These are phyloP conservation scores for Clistopyga incitator DNA, from an alignment of 2,888 invertebrate species.

Conservation along the genomic window DNA sequence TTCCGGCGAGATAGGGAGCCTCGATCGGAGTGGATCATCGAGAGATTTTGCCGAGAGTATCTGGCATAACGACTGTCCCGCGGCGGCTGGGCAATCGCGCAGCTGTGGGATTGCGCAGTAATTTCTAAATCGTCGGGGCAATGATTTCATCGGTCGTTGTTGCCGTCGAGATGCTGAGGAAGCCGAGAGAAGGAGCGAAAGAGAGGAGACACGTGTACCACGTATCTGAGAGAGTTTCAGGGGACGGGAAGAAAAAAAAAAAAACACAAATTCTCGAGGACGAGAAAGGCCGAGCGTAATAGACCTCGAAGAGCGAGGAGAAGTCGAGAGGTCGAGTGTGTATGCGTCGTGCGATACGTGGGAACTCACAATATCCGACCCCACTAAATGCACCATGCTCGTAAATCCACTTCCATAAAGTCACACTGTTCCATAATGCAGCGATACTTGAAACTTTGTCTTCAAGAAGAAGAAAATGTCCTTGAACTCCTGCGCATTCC, in stretches of 20 bases:
- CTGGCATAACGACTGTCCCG: constrained; percentile 58
- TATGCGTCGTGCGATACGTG: constrained; percentile 64
- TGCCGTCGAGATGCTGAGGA: constrained; percentile 28
- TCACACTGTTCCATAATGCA: not conserved
- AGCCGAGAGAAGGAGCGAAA: constrained; percentile 36
- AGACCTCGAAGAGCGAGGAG: constrained; percentile 56
- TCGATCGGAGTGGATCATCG: constrained; percentile 54
- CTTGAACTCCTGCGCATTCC: constrained; percentile 66
- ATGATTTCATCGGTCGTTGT: constrained; percentile 65
- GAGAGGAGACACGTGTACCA: constrained; percentile 21
- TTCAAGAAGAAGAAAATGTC: constrained; percentile 57
- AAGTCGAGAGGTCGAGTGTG: constrained; percentile 65
- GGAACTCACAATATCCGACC: constrained; percentile 64
- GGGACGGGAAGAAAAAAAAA: constrained; percentile 29
- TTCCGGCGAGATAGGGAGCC: constrained; percentile 25
- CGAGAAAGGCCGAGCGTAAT: constrained; percentile 65
- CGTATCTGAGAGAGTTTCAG: constrained; percentile 15
- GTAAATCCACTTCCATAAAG: not conserved
- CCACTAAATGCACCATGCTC: constrained; percentile 32
- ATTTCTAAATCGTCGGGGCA: constrained; percentile 68
- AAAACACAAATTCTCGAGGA: constrained; percentile 50
- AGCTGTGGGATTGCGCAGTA: constrained; percentile 55
- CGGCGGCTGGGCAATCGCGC: constrained; percentile 55
- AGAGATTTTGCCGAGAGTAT: constrained; percentile 37
- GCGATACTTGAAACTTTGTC: constrained; percentile 29